These are phyloP conservation scores for Lerista edwardsae DNA, from an alignment of 2,797 vertebrate genomes.

Conservation along the genomic window DNA sequence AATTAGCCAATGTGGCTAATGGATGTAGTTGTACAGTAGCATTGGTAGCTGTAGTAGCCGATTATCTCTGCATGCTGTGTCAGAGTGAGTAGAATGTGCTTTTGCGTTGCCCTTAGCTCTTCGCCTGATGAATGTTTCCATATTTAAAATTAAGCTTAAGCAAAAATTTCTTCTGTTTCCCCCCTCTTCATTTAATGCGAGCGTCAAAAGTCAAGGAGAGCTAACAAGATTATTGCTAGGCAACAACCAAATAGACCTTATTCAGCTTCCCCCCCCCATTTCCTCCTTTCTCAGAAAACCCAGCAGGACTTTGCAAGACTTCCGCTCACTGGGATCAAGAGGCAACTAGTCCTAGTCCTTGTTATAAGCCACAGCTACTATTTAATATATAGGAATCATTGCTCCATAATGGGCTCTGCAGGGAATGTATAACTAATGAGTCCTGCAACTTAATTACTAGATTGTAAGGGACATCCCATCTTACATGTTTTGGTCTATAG, in stretches of 20 bases:
- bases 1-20: constrained; percentile 67
- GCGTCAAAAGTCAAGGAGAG: constrained; percentile 68
- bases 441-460: not conserved
- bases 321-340: constrained; percentile 64
- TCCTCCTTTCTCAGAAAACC: constrained; percentile 36
- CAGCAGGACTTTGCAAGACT: constrained; percentile 73
- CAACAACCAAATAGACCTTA: constrained; percentile 76
- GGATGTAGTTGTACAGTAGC: constrained; percentile 47
- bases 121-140: constrained; percentile 66
- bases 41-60: constrained; percentile 58
- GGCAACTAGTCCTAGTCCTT: constrained; percentile 55
- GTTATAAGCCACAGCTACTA: constrained; percentile 51
- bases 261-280: constrained; percentile 68
- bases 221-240: constrained; percentile 71
- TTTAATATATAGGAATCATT: constrained; percentile 30
- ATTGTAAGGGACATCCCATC: not conserved
- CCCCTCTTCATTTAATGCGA: not conserved
- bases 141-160: constrained; percentile 34
- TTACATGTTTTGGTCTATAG: not conserved
- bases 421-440: constrained; percentile 10
- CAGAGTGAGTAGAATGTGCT: constrained; percentile 67
- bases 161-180: not conserved
- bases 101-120: constrained; percentile 75
- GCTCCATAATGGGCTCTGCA: constrained; percentile 9
- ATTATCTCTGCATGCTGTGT: constrained; percentile 76